Percentiles rank a stretch among this genome's conserved stretches.
Conservation (phyloP, 2,888 invertebrate species). For the Idaea straminata region DNA sequence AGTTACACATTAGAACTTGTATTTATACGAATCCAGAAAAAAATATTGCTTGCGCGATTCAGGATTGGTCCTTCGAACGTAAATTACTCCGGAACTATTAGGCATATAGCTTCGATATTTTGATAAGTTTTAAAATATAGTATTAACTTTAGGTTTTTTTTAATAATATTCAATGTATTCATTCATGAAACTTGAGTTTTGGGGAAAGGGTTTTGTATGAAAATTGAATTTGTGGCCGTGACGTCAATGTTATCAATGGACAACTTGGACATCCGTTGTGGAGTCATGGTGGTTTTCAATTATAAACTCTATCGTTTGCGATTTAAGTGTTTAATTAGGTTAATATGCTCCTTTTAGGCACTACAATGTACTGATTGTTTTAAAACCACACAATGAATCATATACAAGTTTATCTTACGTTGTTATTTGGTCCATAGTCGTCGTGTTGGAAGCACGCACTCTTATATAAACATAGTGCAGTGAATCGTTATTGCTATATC, state of each 20-base stretch:
- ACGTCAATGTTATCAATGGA: neutral
- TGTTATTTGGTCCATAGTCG: neutral
- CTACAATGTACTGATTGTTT: neutral
- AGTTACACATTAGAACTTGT: neutral
- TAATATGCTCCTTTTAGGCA: neutral
- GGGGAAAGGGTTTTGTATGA: neutral
- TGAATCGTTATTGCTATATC: too few relatives aligned
- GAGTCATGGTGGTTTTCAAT: neutral
- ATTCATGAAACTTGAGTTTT: neutral
- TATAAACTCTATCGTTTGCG: neutral
- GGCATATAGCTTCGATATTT: neutral
- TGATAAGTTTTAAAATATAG: neutral
- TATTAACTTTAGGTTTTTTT: neutral
- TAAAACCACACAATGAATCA: neutral
- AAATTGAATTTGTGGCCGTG: neutral
- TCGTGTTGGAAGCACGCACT: neutral
- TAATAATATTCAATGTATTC: neutral
- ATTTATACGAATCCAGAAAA: neutral
- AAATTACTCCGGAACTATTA: neutral
- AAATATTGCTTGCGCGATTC: neutral
- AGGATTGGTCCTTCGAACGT: neutral
- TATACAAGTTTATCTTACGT: neutral
- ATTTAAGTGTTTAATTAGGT: neutral
- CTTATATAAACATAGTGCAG: too few relatives aligned
- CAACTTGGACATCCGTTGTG: neutral